Evolutionary conservation across 35 echinoderm and acorn worm species (phyloP).

Genomic region (Ptychodera flava): DNA sequence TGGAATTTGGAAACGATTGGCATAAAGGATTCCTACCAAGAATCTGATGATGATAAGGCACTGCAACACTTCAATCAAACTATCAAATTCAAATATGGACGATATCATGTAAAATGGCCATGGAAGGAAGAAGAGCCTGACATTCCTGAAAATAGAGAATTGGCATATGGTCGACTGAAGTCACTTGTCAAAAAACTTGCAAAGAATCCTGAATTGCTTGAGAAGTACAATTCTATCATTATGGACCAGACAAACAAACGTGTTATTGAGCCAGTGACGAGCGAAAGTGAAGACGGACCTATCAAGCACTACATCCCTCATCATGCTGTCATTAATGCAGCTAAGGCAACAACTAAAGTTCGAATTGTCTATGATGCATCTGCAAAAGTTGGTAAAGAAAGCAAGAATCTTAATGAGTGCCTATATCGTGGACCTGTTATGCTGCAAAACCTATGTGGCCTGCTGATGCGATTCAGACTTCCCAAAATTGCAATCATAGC

Average conservation of each 20-base stretch:
- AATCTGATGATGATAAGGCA: no score
- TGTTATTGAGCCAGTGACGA: no score
- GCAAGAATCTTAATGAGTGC: conserved; percentile 3
- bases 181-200: conserved; percentile 7
- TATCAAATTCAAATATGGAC: no score
- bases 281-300: not conserved
- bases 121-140: conserved; percentile 2
- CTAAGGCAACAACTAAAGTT: conserved; percentile 24
- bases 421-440: not conserved
- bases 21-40: no score
- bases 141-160: conserved; percentile 1
- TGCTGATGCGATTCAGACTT: not conserved
- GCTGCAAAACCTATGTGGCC: conserved; percentile 4
- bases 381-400: not conserved
- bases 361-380: conserved; percentile 16
- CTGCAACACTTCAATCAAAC: no score
- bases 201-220: not conserved
- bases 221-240: conserved; percentile 21
- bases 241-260: not conserved
- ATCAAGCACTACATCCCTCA: conserved; percentile 16
- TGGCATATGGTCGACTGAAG: not conserved
- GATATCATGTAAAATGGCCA: no score
- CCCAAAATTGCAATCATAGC: conserved; percentile 11
- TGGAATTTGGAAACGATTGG: no score
- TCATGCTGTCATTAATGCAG: conserved; percentile 18